phyloP scores from a whole-genome alignment of 2,113 vertebrate species.

The Seriola quinqueradiata region DNA sequence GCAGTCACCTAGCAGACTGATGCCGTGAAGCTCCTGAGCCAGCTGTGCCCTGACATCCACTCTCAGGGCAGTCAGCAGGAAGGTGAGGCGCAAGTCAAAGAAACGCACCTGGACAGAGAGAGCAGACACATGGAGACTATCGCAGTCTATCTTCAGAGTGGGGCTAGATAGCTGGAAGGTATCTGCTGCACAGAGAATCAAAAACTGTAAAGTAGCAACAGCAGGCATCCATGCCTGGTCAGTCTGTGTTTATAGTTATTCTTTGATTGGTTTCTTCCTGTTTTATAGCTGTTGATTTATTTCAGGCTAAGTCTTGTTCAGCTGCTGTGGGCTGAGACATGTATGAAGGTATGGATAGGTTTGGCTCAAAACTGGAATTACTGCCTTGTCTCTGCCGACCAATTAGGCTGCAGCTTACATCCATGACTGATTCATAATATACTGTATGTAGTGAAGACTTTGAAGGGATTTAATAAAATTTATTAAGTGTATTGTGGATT shows the following conservation, averaged over 20 bases:
- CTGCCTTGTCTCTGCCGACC: too few relatives aligned
- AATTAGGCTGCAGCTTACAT: too few relatives aligned
- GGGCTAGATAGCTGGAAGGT: neutral
- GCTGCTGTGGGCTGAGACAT: neutral
- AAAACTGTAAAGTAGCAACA: neutral
- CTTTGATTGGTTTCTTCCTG: neutral
- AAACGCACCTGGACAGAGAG: conserved; percentile 84
- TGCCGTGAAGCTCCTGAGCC: conserved; percentile 88
- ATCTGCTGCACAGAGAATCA: neutral
- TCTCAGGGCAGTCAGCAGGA: conserved; percentile 90
- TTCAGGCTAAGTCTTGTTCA: neutral
- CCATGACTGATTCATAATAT: too few relatives aligned
- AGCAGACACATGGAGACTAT: neutral
- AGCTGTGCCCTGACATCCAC: conserved; percentile 89
- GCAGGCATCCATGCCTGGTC: neutral
- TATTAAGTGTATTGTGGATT: too few relatives aligned
- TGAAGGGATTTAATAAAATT: too few relatives aligned
- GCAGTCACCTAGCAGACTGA: conserved; percentile 87
- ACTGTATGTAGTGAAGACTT: too few relatives aligned
- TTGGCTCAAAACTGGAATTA: neutral
- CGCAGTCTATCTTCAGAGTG: too few relatives aligned
- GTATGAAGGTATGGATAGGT: neutral
- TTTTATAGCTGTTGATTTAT: neutral
- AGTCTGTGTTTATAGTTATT: too few relatives aligned
- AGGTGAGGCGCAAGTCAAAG: conserved; percentile 92